Base-by-base conservation (phyloP, 2,113 vertebrate genomes). In the Anarrhichthys ocellatus region DNA sequence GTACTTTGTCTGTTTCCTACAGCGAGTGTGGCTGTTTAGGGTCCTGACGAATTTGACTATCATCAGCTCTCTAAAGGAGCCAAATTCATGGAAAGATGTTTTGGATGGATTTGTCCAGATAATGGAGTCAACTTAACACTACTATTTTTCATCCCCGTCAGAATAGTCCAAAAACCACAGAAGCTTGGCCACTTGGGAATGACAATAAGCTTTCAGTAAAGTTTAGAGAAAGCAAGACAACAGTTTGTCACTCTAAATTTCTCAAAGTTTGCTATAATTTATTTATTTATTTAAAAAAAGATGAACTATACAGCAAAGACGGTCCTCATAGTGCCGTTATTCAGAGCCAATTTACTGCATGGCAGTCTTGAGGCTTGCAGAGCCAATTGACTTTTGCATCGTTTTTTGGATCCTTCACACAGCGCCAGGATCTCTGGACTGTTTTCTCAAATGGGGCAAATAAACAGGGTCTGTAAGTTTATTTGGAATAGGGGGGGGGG, bases 321-420 rank as follows among this genome's bases (percentile, higher is more conserved):
- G 6, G 29, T 81, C 67, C 61, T 61, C 80, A 94, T 87, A 92
- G 89, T 89, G 80, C 73, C 64, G 62, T 93, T 90, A 89, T 94
- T 95, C 84, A 93, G 84, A 84, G 70, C 50, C 81, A 80, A 92
- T 95, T 93, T 92, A 73, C 82, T 87, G 88, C 89, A 93, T 92
- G 94, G 87, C 68, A 88, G 93, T 93, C 94, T 95, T 89, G 80
- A 93, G 92, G 93, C 91, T 91, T 38, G 84, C 92, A 93, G 67
- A 92, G 85, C 92, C 90, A 93, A 93, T 92, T 90, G 91, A 94
- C 92, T 94, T 92, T 83, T 89, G 66, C 70, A 38, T 91, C 77
- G 61, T 75, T 79, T 90, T 93, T 90, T 94, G 85, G 48, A 89
- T 92, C 83, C 78, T 66, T 67, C 29, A 32, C 81, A 88, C 65